phyloP scores from a whole-genome alignment of 1,140 invertebrate genomes.

The Limonius californicus region DNA sequence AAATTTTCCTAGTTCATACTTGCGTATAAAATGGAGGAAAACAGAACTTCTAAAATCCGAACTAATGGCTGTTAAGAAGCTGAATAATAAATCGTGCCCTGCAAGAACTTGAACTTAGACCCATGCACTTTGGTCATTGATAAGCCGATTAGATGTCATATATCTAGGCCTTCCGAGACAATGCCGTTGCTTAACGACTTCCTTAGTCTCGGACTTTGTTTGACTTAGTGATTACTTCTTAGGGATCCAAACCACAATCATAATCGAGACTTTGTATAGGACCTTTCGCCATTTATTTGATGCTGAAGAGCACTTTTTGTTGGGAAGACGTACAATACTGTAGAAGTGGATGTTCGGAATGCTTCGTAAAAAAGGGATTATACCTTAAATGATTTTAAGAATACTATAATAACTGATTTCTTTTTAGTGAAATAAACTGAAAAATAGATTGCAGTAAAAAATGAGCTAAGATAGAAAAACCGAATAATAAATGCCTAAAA shows the following conservation, averaged over 20 bases:
- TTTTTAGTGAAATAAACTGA: no score
- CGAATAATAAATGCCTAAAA: no score
- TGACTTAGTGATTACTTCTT: slow-evolving; percentile 11
- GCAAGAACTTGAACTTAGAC: background rate
- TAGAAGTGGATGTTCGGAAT: no score
- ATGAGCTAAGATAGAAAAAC: no score
- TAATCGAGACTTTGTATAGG: background rate
- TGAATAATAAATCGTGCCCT: background rate
- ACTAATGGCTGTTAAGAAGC: no score
- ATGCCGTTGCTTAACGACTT: background rate
- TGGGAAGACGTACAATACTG: no score
- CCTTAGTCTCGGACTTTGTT: background rate
- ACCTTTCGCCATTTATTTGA: background rate
- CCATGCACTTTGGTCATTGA: slow-evolving; percentile 8
- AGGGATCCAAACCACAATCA: background rate
- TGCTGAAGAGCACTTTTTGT: background rate
- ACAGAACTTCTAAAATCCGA: no score
- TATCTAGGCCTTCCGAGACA: background rate
- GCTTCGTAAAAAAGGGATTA: no score
- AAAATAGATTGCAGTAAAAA: no score
- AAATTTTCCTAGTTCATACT: background rate
- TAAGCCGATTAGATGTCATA: slow-evolving; percentile 17
- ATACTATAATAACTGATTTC: no score
- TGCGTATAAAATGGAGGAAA: background rate
- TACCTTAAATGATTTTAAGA: no score